Percentiles rank a stretch among this genome's conserved stretches.
Conservation (phyloP, 2,113 vertebrate species). For the Cephalopholis sonnerati region DNA sequence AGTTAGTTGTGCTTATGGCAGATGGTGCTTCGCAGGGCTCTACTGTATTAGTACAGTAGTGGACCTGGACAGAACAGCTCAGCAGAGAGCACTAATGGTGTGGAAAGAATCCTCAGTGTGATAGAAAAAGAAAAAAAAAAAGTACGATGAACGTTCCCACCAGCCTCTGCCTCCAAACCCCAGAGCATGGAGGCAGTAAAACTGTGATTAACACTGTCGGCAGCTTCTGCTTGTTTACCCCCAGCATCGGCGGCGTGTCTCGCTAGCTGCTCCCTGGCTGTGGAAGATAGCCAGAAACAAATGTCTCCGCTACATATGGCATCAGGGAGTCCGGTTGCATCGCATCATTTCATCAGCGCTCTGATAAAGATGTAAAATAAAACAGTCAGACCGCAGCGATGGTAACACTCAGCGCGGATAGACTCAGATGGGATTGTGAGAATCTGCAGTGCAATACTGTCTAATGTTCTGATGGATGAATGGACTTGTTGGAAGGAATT, state of each 20-base stretch:
- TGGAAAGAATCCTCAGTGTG: conserved; percentile 71
- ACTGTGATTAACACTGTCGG: conserved; percentile 65
- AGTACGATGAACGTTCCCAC: conserved; percentile 30
- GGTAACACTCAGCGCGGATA: not conserved
- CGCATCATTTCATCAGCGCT: conserved; percentile 11
- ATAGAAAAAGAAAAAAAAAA: conserved; percentile 44
- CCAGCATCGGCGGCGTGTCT: conserved; percentile 17
- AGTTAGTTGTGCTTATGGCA: conserved; percentile 76
- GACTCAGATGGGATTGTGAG: conserved; percentile 7
- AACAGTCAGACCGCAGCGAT: conserved; percentile 1
- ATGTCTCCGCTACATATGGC: conserved; percentile 23
- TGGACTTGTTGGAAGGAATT: not conserved
- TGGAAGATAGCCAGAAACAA: conserved; percentile 46
- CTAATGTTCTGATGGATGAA: conserved; percentile 23
- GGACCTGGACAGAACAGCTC: conserved; percentile 74
- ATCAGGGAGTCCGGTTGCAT: conserved; percentile 17
- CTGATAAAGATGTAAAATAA: conserved; percentile 40
- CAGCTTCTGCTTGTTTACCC: conserved; percentile 60
- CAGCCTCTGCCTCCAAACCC: conserved; percentile 30
- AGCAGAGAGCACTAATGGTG: conserved; percentile 80
- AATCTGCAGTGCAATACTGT: not conserved
- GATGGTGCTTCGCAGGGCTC: conserved; percentile 57
- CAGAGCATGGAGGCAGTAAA: conserved; percentile 61
- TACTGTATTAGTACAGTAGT: conserved; percentile 53
- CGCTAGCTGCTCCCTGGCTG: conserved; percentile 29